Evolutionary conservation across 2,797 vertebrate species (phyloP).

Genomic region (Lophius americanus): DNA sequence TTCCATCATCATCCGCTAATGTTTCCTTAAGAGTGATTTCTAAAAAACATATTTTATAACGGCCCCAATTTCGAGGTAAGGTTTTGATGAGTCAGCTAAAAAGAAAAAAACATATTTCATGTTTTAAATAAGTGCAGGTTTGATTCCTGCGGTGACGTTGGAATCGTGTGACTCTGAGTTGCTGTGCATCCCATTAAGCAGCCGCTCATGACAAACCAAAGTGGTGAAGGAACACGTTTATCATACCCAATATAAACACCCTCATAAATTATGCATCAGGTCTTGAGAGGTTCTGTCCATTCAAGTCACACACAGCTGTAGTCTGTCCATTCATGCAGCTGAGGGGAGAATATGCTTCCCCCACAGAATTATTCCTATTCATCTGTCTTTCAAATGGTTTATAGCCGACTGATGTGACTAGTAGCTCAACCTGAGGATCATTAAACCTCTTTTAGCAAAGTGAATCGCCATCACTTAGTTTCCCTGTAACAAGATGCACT

Average conservation of each 20-base stretch:
- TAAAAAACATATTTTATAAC: not conserved
- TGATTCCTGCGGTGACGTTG: constrained; percentile 56
- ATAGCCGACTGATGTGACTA: constrained; percentile 38
- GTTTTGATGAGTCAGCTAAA: not conserved
- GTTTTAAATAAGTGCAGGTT: constrained; percentile 55
- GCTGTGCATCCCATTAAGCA: constrained; percentile 21
- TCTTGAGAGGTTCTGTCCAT: constrained; percentile 70
- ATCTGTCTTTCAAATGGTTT: constrained; percentile 58
- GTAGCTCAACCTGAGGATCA: constrained; percentile 31
- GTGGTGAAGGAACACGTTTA: constrained; percentile 68
- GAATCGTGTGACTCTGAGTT: constrained; percentile 42
- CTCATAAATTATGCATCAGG: constrained; percentile 79
- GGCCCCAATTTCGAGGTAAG: too few relatives aligned
- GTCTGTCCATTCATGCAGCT: constrained; percentile 73
- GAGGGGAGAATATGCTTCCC: constrained; percentile 46
- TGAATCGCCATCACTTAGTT: constrained; percentile 20
- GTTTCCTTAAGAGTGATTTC: too few relatives aligned
- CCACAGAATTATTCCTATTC: constrained; percentile 63
- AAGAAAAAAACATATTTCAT: constrained; percentile 18
- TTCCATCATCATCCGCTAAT: too few relatives aligned
- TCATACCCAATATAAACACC: constrained; percentile 64
- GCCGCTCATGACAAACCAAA: constrained; percentile 63
- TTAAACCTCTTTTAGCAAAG: constrained; percentile 54
- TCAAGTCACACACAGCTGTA: constrained; percentile 79
- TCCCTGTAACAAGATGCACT: constrained; percentile 24